A percentile compares a stretch with the other conserved stretches of the same genome.
phyloP scores from a whole-genome alignment of 2,888 invertebrate genomes.

The Malthinus flaveolus region DNA sequence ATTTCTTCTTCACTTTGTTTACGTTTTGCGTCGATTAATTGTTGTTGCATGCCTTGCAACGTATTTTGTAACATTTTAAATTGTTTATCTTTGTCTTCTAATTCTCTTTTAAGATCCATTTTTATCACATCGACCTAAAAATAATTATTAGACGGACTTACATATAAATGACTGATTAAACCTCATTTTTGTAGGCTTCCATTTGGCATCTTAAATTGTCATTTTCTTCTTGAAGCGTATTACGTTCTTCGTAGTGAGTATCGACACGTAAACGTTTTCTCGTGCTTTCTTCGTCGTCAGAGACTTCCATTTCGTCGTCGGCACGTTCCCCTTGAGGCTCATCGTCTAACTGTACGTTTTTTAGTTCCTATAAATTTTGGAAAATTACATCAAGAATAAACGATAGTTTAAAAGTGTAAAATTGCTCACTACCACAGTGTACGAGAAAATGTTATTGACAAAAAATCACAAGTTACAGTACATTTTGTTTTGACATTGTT shows the following conservation, averaged over 20 bases:
- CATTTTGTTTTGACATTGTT: too few relatives aligned
- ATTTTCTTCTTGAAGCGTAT: constrained; percentile 74
- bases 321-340: constrained; percentile 63
- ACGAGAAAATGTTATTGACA: too few relatives aligned
- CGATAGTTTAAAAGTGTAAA: too few relatives aligned
- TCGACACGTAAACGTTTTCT: constrained; percentile 44
- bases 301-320: constrained; percentile 87
- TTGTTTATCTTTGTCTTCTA: constrained; percentile 85
- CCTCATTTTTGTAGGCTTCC: constrained; percentile 92
- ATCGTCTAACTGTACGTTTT: constrained; percentile 68
- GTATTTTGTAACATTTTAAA: constrained; percentile 73
- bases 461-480: too few relatives aligned
- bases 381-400: not conserved
- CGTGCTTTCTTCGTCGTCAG: constrained; percentile 69
- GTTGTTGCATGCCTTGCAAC: constrained; percentile 64
- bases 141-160: not conserved
- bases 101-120: constrained; percentile 75
- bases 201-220: constrained; percentile 87
- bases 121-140: constrained; percentile 76
- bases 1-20: constrained; percentile 60
- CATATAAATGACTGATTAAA: constrained; percentile 25
- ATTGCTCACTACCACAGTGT: too few relatives aligned
- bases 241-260: constrained; percentile 38
- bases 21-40: constrained; percentile 61
- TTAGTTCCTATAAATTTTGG: constrained; percentile 63